Evolutionary conservation across 2,113 vertebrate species (phyloP).

Genomic region (Taurulus bubalis): DNA sequence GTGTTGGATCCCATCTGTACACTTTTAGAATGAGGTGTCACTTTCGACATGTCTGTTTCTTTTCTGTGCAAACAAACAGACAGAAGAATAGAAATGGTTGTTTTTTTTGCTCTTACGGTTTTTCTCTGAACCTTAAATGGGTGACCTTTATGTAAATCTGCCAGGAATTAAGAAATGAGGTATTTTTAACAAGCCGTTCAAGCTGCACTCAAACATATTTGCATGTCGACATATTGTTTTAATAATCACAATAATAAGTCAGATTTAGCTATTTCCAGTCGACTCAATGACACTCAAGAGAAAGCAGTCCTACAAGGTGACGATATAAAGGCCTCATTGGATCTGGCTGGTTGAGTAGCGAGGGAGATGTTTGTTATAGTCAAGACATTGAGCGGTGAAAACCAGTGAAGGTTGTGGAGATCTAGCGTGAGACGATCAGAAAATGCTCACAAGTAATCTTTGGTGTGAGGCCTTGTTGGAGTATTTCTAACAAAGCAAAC

Average conservation of each 20-base stretch:
- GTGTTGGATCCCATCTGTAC: slow-evolving; percentile 75
- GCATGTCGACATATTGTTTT: not conserved
- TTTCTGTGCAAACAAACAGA: slow-evolving; percentile 10
- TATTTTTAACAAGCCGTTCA: not conserved
- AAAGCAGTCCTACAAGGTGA: not conserved
- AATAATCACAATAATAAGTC: not conserved
- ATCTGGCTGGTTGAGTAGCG: not conserved
- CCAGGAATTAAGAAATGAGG: not conserved
- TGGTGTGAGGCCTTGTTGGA: not conserved
- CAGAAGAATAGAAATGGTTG: not conserved
- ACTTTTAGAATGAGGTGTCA: slow-evolving; percentile 67
- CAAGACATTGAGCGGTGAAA: not conserved
- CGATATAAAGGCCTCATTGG: not conserved
- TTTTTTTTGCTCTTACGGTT: not conserved
- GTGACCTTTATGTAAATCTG: slow-evolving; percentile 1
- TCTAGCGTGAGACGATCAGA: not conserved
- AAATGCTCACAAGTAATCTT: too few species aligned
- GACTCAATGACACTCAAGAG: not conserved
- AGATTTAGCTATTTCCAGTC: not conserved
- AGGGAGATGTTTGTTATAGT: too few species aligned
- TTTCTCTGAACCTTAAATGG: not conserved
- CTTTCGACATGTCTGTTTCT: slow-evolving; percentile 56
- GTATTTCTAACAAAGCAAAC: not conserved
- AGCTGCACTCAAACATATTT: not conserved
- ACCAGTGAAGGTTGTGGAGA: not conserved